Evolutionary conservation across 2,797 vertebrate species (phyloP).

Genomic region (Sparidentex hasta): DNA sequence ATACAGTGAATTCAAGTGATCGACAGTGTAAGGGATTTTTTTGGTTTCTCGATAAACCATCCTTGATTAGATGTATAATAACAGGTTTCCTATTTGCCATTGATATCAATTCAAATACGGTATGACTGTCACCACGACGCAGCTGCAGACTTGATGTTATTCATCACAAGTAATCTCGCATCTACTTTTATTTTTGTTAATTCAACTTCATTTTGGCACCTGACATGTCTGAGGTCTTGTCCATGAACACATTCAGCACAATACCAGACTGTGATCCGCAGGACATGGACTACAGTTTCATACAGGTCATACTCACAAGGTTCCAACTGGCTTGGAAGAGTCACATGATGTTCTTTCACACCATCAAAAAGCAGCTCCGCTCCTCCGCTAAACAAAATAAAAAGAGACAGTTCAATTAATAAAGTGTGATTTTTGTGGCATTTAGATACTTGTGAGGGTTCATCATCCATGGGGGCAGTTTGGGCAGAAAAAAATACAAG

Average conservation of each 20-base stretch:
- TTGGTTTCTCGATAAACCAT: not conserved
- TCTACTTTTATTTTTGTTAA: not conserved
- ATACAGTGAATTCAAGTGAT: not conserved
- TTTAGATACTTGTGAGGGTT: not conserved
- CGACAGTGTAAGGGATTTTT: not conserved
- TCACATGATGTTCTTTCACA: slow-evolving; percentile 92
- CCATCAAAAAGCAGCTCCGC: slow-evolving; percentile 95
- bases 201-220: not conserved
- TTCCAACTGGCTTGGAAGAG: slow-evolving; percentile 89
- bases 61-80: not conserved
- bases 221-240: not conserved
- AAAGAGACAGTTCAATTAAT: not conserved
- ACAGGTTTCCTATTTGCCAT: too few species aligned
- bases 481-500: not conserved
- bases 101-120: not conserved
- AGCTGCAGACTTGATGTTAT: not conserved
- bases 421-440: not conserved
- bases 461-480: not conserved
- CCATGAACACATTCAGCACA: not conserved
- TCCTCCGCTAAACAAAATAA: slow-evolving; percentile 87
- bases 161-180: not conserved
- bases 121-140: not conserved
- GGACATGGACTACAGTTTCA: not conserved
- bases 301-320: slow-evolving; percentile 92
- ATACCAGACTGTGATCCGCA: not conserved